These are phyloP conservation scores for Hymenochirus boettgeri DNA, from an alignment of 2,113 vertebrate genomes.

Conservation along the genomic window DNA sequence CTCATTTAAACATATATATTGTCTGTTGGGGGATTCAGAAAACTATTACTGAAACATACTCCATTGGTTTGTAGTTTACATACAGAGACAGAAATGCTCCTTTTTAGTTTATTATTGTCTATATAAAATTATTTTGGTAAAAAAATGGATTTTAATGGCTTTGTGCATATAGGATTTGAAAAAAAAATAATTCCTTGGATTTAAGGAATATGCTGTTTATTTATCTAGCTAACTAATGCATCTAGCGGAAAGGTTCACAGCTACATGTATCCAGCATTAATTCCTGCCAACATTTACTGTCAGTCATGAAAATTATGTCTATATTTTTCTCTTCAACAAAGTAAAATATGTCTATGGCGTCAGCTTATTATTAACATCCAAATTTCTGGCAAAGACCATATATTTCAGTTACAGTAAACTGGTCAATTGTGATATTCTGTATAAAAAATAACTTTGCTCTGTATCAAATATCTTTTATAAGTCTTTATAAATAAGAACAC, in stretches of 20 bases:
- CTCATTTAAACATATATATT: not conserved
- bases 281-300: not conserved
- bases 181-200: not conserved
- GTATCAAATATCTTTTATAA: slow-evolving; percentile 75
- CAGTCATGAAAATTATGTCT: slow-evolving; percentile 15
- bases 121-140: slow-evolving; percentile 24
- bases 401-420: slow-evolving; percentile 66
- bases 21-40: not conserved
- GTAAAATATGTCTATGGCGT: slow-evolving; percentile 19
- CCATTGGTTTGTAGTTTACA: not conserved
- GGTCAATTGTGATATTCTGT: slow-evolving; percentile 69
- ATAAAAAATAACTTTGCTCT: slow-evolving; percentile 77
- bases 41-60: too few species aligned
- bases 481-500: slow-evolving; percentile 71
- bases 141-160: slow-evolving; percentile 26
- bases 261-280: not conserved
- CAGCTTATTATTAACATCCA: slow-evolving; percentile 43
- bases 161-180: slow-evolving; percentile 8
- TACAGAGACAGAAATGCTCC: not conserved
- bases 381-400: slow-evolving; percentile 52
- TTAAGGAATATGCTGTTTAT: not conserved
- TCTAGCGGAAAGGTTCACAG: not conserved
- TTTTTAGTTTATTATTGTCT: not conserved
- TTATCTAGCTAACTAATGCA: slow-evolving; percentile 6
- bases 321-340: slow-evolving; percentile 9